Base-by-base conservation (phyloP, 2,113 vertebrate genomes). In the Malurus melanocephalus region DNA sequence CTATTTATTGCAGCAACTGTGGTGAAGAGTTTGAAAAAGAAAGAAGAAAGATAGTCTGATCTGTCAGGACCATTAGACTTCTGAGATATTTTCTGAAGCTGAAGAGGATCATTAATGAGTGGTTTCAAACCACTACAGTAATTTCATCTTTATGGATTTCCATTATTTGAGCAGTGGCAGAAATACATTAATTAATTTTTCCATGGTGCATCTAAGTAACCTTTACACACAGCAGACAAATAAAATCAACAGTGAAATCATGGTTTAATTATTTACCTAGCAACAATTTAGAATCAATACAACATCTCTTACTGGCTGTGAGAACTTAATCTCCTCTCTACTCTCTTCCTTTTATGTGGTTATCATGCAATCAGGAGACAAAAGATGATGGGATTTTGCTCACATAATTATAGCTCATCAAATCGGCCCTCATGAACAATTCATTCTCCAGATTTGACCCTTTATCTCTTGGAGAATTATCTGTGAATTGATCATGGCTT, bases 131-230 rank as follows among this genome's bases (percentile, higher is more conserved):
- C 78, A 84, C 80, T 51, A 49, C 17, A 85, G 49, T 74, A 92
- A 94, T 95, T 87, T 78, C 42, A 75, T 90, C 42, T 43, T 86
- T 92, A 95, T 90, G 46, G 72, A 89, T 92, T 88, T 76, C 66
- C 61, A 51, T 82, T 92, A 89, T 89, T 77, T 88, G 49, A 84
- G 51, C 38, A 92, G 38, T 49, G 61, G 67, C 74, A 89, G 57
- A 95, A 85, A 66, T 90, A 83, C 59, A 94, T 90, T 95, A 96
- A 96, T 96, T 97, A 96, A 93, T 92, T 96, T 95, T 95, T 80
- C 92, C 73, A 66, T 46, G 49, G 90, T 92, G 78, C 26, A 66
- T 92, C 87, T 93, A 90, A 95, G 79, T 80, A 80, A 76, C 88
- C 80, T 96, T 96, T 88, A 88, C 13, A 80, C 64, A 80, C n/a